phyloP scores from a whole-genome alignment of 2,888 invertebrate species.

The Hypomecis punctinalis region DNA sequence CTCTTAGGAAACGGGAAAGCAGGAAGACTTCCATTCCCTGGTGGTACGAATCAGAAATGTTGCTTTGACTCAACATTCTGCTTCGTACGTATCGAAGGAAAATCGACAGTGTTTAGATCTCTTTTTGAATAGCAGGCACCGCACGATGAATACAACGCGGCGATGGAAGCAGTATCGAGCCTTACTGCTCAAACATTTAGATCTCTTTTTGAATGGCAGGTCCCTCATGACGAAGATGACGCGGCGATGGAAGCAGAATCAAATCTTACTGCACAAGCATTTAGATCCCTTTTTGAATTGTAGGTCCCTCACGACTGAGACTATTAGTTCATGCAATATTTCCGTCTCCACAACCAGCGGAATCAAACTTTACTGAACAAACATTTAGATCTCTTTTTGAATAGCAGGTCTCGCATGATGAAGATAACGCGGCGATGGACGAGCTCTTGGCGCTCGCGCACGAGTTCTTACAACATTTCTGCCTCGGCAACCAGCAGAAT shows the following conservation, averaged over 20 bases:
- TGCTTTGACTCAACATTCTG: too few species aligned
- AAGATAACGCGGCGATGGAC: conserved; percentile 97
- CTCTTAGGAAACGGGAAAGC: too few species aligned
- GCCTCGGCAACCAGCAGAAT: conserved; percentile 98
- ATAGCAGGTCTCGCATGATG: conserved; percentile 81
- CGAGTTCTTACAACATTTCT: conserved; percentile 98
- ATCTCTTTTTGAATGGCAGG: conserved; percentile 77
- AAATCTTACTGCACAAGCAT: too few species aligned
- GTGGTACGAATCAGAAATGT: too few species aligned
- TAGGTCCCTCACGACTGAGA: conserved; percentile 98
- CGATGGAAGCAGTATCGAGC: too few species aligned
- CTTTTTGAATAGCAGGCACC: too few species aligned
- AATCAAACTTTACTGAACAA: conserved; percentile 86
- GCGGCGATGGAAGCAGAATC: conserved; percentile 92
- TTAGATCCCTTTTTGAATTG: not conserved
- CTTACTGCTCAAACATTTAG: not conserved
- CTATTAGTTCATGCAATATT: too few species aligned
- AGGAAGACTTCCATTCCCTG: too few species aligned
- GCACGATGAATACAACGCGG: conserved; percentile 92
- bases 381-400: too few species aligned
- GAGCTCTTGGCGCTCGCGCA: conserved; percentile 97
- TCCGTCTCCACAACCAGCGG: conserved; percentile 62
- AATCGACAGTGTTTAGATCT: too few species aligned
- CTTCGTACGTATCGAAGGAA: too few species aligned
- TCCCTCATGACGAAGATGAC: conserved; percentile 98